Evolutionary conservation across 2,888 invertebrate species (phyloP).

Genomic region (Aphrophora alni): DNA sequence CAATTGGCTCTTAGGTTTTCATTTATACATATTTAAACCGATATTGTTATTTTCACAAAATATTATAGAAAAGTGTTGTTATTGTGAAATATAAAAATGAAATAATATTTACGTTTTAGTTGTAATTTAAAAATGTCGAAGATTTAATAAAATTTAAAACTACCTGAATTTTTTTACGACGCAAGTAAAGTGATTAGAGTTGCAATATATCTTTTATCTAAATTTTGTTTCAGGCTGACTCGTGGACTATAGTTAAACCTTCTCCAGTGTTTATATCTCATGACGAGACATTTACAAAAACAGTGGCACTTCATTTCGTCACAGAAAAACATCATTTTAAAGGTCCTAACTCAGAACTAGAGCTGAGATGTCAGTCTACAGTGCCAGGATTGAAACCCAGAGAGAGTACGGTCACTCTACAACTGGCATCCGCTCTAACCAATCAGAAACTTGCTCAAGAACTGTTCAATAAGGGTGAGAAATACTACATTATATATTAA

Average conservation of each 20-base stretch:
- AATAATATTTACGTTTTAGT: too few species aligned
- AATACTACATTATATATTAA: too few species aligned
- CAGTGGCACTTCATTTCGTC: background rate
- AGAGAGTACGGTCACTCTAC: background rate
- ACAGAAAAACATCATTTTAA: background rate
- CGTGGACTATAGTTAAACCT: background rate
- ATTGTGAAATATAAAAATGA: too few species aligned
- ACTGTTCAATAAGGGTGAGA: background rate
- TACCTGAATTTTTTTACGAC: too few species aligned
- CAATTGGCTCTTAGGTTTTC: too few species aligned
- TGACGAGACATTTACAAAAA: background rate
- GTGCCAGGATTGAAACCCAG: background rate
- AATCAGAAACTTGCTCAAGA: conserved; percentile 2
- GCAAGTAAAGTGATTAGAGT: too few species aligned
- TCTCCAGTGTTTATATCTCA: background rate
- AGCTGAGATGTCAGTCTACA: background rate
- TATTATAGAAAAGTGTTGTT: too few species aligned
- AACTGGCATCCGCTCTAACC: background rate
- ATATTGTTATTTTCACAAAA: too few species aligned
- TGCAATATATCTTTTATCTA: too few species aligned
- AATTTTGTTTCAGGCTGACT: background rate
- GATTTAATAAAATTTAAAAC: too few species aligned
- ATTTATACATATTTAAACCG: too few species aligned
- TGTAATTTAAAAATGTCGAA: too few species aligned
- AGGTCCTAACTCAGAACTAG: background rate